A percentile compares a stretch with the other conserved stretches of the same genome.
Conservation (phyloP, 2,113 vertebrate genomes). For the Chunga burmeisteri region DNA sequence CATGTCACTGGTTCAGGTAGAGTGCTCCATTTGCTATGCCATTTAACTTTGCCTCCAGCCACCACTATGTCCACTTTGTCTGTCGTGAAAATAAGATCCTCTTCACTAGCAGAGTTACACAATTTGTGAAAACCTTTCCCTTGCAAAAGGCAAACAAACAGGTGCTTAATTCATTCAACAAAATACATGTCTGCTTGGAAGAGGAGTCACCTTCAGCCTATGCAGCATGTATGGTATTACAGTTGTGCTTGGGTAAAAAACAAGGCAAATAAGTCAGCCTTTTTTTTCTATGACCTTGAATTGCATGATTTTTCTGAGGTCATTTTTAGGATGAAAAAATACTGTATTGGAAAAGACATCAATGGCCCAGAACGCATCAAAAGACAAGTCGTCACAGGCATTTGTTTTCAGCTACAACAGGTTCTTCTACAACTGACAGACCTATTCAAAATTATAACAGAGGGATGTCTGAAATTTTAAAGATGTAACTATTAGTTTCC, state of each 20-base stretch:
- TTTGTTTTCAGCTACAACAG: background rate
- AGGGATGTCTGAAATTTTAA: background rate
- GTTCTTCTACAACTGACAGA: background rate
- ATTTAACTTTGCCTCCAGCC: constrained; percentile 4
- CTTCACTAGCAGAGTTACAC: background rate
- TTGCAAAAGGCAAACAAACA: background rate
- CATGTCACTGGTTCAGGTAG: background rate
- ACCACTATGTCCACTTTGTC: background rate
- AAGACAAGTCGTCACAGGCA: background rate
- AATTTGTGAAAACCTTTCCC: background rate
- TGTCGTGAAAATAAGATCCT: background rate
- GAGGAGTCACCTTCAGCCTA: background rate
- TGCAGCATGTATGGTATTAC: background rate
- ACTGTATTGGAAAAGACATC: background rate
- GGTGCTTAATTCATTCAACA: background rate
- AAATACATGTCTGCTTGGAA: background rate
- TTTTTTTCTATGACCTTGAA: background rate
- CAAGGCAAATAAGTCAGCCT: background rate
- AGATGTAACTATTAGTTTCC: background rate
- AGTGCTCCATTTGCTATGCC: background rate
- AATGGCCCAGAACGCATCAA: background rate
- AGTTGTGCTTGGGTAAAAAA: background rate
- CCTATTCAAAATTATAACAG: background rate
- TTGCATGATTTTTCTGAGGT: background rate
- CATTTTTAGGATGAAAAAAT: background rate